Conservation (phyloP, 2,888 invertebrate genomes). For the Tromatobia lineatoria region DNA sequence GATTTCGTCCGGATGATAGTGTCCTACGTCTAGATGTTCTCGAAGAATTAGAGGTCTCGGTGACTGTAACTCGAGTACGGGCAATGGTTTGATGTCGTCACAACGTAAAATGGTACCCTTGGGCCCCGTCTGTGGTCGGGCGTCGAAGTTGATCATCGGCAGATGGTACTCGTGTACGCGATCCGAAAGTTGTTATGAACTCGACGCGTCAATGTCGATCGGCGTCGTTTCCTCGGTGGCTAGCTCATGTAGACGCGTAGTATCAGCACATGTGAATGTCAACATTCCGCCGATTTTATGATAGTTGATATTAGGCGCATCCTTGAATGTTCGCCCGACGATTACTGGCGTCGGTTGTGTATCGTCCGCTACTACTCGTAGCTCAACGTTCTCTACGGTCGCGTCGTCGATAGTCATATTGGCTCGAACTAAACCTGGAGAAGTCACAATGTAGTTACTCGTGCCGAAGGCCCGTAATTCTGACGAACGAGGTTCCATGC, state of each 20-base stretch:
- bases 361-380: conserved; percentile 54
- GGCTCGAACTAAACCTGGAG: conserved; percentile 32
- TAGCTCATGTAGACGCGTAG: too few species aligned
- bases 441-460: not conserved
- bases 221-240: not conserved
- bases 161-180: not conserved
- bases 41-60: not conserved
- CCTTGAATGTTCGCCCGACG: conserved; percentile 37
- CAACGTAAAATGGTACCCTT: not conserved
- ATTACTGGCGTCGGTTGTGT: conserved; percentile 31
- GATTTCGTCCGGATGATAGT: not conserved
- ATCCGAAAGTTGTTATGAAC: not conserved
- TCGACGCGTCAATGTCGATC: not conserved
- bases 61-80: too few species aligned
- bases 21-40: not conserved
- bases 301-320: conserved; percentile 18
- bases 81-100: not conserved
- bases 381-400: not conserved
- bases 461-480: conserved; percentile 34
- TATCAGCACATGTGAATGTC: too few species aligned
- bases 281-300: not conserved
- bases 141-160: not conserved
- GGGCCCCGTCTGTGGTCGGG: not conserved
- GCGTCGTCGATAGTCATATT: conserved; percentile 35
- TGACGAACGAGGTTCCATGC: not conserved